Percentiles rank a stretch among this genome's conserved stretches.
Conservation (phyloP, 2,888 invertebrate species). For the Cerceris rybyensis region DNA sequence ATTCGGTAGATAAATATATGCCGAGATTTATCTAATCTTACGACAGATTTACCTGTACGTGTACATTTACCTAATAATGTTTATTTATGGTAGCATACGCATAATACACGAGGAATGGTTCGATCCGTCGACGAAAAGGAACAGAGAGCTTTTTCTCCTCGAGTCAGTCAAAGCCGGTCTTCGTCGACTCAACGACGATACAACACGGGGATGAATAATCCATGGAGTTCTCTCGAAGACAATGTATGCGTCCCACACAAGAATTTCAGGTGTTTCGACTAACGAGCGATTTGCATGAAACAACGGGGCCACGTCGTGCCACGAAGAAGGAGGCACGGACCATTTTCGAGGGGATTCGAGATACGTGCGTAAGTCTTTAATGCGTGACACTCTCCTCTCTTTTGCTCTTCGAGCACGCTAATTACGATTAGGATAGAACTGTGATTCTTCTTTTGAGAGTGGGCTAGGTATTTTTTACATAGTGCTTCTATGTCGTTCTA, state of each 20-base stretch:
- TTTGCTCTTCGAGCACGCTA: slow-evolving; percentile 45
- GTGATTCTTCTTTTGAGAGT: no score
- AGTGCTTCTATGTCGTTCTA: no score
- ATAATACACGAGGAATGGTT: no score
- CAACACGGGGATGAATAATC: slow-evolving; percentile 74
- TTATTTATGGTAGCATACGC: no score
- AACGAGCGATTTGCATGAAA: slow-evolving; percentile 76
- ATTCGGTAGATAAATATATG: no score
- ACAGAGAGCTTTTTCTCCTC: slow-evolving; percentile 14
- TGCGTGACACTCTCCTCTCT: slow-evolving; percentile 38
- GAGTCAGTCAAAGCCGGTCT: slow-evolving; percentile 42
- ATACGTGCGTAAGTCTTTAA: slow-evolving; percentile 62
- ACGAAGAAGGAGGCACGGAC: slow-evolving; percentile 52
- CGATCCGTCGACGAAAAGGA: no score
- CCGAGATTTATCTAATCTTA: no score
- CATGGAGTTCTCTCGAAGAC: slow-evolving; percentile 65
- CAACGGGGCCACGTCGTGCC: slow-evolving; percentile 57
- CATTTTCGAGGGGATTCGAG: slow-evolving; percentile 56
- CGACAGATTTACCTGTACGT: no score
- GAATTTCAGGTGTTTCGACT: slow-evolving; percentile 74
- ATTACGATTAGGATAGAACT: slow-evolving; percentile 26
- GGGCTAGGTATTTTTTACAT: no score
- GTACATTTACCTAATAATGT: no score
- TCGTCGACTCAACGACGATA: slow-evolving; percentile 56
- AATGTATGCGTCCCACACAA: slow-evolving; percentile 68